These are phyloP conservation scores for Enteromius argenteus DNA, from an alignment of 2,797 vertebrate species.

Conservation along the genomic window DNA sequence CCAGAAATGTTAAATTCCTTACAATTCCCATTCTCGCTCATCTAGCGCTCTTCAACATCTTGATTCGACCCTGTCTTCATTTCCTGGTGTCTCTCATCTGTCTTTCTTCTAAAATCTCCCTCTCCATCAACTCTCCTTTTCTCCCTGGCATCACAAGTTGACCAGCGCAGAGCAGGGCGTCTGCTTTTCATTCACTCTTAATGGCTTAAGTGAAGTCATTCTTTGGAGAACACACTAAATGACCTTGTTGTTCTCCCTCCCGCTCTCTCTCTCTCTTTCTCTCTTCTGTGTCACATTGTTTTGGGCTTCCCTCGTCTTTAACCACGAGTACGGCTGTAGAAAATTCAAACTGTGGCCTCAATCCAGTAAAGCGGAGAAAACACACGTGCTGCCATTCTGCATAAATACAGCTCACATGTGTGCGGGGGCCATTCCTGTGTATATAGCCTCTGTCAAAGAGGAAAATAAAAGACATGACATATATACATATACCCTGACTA, in stretches of 20 bases:
- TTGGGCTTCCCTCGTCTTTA: constrained; percentile 61
- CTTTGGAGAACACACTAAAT: constrained; percentile 72
- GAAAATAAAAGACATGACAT: constrained; percentile 5
- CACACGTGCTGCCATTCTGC: constrained; percentile 77
- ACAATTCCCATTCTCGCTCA: neutral
- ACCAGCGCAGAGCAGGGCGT: constrained; percentile 55
- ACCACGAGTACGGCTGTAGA: constrained; percentile 62
- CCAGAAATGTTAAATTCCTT: neutral
- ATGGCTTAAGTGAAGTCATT: constrained; percentile 78
- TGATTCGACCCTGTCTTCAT: constrained; percentile 7
- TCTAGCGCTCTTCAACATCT: constrained; percentile 16
- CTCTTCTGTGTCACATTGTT: constrained; percentile 28
- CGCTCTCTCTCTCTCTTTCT: neutral
- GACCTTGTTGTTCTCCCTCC: constrained; percentile 58
- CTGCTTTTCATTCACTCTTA: constrained; percentile 78
- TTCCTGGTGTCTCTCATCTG: constrained; percentile 48
- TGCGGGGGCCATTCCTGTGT: constrained; percentile 56
- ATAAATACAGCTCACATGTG: constrained; percentile 71
- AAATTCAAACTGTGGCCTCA: constrained; percentile 73
- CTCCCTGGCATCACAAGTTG: constrained; percentile 42
- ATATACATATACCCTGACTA: constrained; percentile 22
- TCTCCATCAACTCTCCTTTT: constrained; percentile 27
- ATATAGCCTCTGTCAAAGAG: constrained; percentile 16
- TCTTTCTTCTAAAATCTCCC: constrained; percentile 37
- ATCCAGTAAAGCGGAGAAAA: constrained; percentile 71